Evolutionary conservation across 2,888 invertebrate genomes (phyloP), one percentile per base, ranked within the genome.

Genomic region (Steinernema carpocapsae): DNA sequence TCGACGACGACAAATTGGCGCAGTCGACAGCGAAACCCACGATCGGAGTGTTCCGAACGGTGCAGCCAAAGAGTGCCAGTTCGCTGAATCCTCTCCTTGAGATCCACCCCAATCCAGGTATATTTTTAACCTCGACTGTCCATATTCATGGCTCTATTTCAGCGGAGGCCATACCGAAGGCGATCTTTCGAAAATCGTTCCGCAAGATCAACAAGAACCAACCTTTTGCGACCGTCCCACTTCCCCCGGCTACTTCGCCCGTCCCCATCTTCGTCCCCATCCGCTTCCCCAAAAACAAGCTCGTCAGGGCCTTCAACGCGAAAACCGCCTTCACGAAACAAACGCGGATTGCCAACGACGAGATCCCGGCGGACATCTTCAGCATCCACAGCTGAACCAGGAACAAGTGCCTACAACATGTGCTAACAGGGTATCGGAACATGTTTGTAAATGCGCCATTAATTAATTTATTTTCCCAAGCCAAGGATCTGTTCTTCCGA

Each of bases 381-480:
- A 64, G 64, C 32, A 32, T 64, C 32, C 64, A 64, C 32, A 64
- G 17, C 64, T 64, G 64, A 64, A 26, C 6, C 64, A 14, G 26
- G 32, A 64, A 37, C 37, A 3, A 26, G 56, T 32, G 1, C 24
- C 3, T 37, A 37, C 37, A 37, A 19, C 22, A 52, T 22, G 32
- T 17, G 32, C 10, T n/a, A 29, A 32, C 64, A 64, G 64, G 64
- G 32, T 64, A 64, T 37, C 37, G 37, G 37, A 32, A 29, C 29
- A n/a, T 64, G 64, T 64, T 64, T 64, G 64, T 64, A 64, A 64
- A 64, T 64, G 32, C 64, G 48, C 17, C n/a, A 14, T 48, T n/a
- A 48, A 48, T 48, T 48, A 48, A 48, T 48, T 48, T 48, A 37
- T 37, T 37, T 3, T 37, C 10, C 37, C 10, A 37, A 6, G 3